Evolutionary conservation across 2,113 vertebrate genomes (phyloP), one percentile per base, ranked within the genome.

Genomic region (Macquaria australasica): DNA sequence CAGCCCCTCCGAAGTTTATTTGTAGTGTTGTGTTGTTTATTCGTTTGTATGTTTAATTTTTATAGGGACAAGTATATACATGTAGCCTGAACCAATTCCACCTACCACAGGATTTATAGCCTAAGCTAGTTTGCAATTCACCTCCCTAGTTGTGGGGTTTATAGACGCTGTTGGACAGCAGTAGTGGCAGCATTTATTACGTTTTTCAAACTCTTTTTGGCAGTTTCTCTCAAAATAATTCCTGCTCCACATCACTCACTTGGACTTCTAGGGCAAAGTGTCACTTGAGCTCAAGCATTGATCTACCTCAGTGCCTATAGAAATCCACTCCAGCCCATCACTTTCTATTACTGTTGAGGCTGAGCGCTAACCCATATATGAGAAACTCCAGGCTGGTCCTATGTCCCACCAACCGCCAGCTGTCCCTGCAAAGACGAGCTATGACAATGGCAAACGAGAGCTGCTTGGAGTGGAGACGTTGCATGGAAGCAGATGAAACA

Each of bases 341-440:
- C 51, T 68, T 73, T 73, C 23, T 70, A 16, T 80, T 70, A 43
- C 58, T 51, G 58, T 60, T 53, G 23, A 82, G 48, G 69, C 39
- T 73, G 67, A 70, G 25, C 18, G 5, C 59, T 73, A 83, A 85
- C 66, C 73, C 41, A 28, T 67, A 48, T 64, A 34, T 16, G 63
- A 64, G 43, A 86, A 87, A 78, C 63, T 34, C 37, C 64, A 80
- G 68, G 56, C 43, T 48, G 1, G 39, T 18, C 37, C 41, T 43
- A 41, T 51, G 15, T 73, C 87, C 48, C 69, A 63, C 64, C 86
- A 64, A 63, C 64, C 86, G 60, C 72, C 59, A 83, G 76, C 83
- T 81, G 85, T 74, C 71, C 48, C 21, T 2, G 7, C 53, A 59
- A 51, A 63, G 55, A 64, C 28, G 23, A 15, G 43, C 45, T 6